phyloP scores from a whole-genome alignment of 2,113 vertebrate species.

The Chloroceryle aenea region DNA sequence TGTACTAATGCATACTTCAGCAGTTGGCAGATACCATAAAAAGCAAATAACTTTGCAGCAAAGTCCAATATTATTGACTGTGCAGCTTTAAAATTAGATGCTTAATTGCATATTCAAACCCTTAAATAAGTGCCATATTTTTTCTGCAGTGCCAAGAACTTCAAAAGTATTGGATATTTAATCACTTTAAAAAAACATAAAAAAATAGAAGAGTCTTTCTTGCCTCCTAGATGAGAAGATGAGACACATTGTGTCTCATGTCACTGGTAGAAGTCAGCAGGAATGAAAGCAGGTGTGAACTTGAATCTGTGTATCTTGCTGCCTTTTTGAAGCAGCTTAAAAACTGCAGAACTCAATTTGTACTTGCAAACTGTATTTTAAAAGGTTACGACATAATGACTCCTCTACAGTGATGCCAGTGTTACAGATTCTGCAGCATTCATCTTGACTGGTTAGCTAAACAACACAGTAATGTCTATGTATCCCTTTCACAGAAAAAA shows the following conservation, averaged over 20 bases:
- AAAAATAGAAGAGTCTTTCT: background rate
- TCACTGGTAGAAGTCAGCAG: background rate
- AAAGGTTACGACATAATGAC: background rate
- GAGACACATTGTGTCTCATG: background rate
- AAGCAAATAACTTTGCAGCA: constrained; percentile 22
- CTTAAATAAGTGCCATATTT: constrained; percentile 12
- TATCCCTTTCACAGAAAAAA: background rate
- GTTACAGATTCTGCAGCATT: background rate
- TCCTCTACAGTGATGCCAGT: background rate
- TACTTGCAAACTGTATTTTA: background rate
- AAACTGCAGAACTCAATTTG: background rate
- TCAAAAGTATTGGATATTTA: background rate
- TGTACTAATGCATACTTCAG: constrained; percentile 16
- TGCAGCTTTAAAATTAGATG: constrained; percentile 48
- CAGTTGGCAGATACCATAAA: constrained; percentile 26
- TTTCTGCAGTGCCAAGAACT: background rate
- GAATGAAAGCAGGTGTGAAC: background rate
- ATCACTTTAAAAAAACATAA: background rate
- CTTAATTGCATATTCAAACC: constrained; percentile 12
- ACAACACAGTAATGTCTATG: background rate
- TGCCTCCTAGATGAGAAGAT: background rate
- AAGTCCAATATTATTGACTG: constrained; percentile 35
- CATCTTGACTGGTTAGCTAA: background rate
- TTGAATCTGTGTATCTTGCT: background rate
- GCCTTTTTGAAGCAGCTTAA: background rate